Conservation (phyloP, 2,797 vertebrate genomes). For the Catharus ustulatus region DNA sequence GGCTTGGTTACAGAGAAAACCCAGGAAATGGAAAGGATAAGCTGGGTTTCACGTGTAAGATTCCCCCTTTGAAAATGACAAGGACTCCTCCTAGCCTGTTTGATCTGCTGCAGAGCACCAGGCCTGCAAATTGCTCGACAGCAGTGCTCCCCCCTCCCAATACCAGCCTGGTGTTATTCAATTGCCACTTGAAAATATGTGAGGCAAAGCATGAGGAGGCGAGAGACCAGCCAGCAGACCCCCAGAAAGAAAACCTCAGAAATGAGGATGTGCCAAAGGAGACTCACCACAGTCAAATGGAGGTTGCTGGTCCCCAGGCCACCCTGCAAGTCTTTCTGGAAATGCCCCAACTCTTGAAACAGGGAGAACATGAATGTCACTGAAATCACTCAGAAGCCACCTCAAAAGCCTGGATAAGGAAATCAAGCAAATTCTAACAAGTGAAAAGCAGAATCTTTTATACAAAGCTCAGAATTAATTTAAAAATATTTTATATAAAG, state of each 20-base stretch:
- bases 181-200: not conserved
- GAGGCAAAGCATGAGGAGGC: not conserved
- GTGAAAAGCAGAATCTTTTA: not conserved
- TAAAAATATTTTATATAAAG: too few relatives aligned
- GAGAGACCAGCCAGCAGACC: rapidly evolving
- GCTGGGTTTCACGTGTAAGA: not conserved
- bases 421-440: not conserved
- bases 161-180: not conserved
- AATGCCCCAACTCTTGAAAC: rapidly evolving
- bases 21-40: not conserved
- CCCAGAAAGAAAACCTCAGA: not conserved
- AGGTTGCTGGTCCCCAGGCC: rapidly evolving
- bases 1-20: not conserved
- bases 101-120: not conserved
- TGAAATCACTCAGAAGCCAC: rapidly evolving
- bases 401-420: not conserved
- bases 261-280: not conserved
- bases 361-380: rapidly evolving
- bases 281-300: rapidly evolving
- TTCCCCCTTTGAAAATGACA: not conserved
- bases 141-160: rapidly evolving
- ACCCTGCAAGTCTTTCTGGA: rapidly evolving
- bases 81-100: not conserved
- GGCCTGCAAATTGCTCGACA: rapidly evolving
- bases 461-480: too few relatives aligned